A percentile compares a stretch with the other conserved stretches of the same genome.
These are phyloP conservation scores for Caenorhabditis parvicauda DNA, from an alignment of 2,888 invertebrate species.

Conservation along the genomic window DNA sequence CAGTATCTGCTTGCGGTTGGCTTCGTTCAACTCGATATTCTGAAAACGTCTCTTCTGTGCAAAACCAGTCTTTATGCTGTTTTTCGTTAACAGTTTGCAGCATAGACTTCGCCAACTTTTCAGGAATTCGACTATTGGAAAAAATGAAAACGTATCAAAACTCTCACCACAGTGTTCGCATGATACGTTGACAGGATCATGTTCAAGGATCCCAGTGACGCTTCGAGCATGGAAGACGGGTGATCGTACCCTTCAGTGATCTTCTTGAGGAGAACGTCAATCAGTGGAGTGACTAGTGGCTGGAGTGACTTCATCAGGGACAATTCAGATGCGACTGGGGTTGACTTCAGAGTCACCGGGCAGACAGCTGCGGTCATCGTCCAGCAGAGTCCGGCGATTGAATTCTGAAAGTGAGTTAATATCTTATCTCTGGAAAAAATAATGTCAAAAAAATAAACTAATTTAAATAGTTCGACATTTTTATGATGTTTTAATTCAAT, in stretches of 20 bases:
- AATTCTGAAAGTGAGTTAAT: not conserved
- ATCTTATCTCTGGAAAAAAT: not conserved
- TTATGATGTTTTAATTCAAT: not conserved
- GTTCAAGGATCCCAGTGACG: constrained; percentile 17
- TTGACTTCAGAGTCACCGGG: no score
- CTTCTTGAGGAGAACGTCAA: constrained; percentile 7
- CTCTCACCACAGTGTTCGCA: not conserved
- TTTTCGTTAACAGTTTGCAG: no score
- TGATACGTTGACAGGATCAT: constrained; percentile 8
- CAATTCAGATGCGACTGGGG: no score
- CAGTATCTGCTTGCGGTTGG: constrained; percentile 7
- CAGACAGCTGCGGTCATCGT: constrained; percentile 8
- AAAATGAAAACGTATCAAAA: no score
- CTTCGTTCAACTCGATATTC: no score
- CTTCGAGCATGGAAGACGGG: constrained; percentile 22
- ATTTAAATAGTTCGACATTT: no score
- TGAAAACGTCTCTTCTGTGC: no score
- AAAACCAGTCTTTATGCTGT: no score
- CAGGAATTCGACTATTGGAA: no score
- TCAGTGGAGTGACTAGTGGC: not conserved
- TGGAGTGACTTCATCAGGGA: not conserved
- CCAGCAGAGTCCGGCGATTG: constrained; percentile 21
- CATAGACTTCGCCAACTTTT: no score
- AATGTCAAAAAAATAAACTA: not conserved
- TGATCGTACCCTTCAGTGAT: constrained; percentile 20